Evolutionary conservation across 2,797 vertebrate genomes (phyloP).

Genomic region (Tadarida brasiliensis): DNA sequence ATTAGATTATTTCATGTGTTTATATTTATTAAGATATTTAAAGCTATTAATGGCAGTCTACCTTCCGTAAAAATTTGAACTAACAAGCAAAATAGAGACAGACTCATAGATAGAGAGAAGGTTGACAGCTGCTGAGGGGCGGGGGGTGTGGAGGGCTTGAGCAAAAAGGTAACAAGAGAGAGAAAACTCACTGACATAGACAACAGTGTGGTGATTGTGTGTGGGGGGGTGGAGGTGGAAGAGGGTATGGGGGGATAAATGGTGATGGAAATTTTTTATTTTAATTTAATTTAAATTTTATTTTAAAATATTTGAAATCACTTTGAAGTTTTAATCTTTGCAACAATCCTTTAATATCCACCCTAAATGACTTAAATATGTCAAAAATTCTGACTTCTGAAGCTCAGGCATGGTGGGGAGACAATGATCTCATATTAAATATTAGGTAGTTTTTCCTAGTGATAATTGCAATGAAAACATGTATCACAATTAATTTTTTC

Average conservation of each 20-base stretch:
- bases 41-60: not conserved
- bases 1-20: not conserved
- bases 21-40: conserved; percentile 21
- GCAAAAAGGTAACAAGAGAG: not conserved
- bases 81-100: not conserved
- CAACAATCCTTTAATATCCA: not conserved
- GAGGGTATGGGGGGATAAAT: not conserved
- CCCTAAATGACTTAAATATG: not conserved
- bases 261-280: not conserved
- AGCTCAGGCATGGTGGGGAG: not conserved
- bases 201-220: not conserved
- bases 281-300: not conserved
- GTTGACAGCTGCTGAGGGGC: not conserved
- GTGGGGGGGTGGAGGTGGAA: not conserved
- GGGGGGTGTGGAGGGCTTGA: not conserved
- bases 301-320: conserved; percentile 23
- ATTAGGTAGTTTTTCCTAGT: not conserved
- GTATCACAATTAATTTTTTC: conserved; percentile 41
- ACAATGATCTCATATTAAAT: not conserved
- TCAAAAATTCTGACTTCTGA: conserved; percentile 1
- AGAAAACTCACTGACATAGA: not conserved
- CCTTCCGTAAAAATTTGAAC: not conserved
- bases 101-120: not conserved
- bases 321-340: not conserved
- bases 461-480: not conserved